Base-by-base conservation (phyloP, 2,888 invertebrate genomes). In the Nomada ferruginata region DNA sequence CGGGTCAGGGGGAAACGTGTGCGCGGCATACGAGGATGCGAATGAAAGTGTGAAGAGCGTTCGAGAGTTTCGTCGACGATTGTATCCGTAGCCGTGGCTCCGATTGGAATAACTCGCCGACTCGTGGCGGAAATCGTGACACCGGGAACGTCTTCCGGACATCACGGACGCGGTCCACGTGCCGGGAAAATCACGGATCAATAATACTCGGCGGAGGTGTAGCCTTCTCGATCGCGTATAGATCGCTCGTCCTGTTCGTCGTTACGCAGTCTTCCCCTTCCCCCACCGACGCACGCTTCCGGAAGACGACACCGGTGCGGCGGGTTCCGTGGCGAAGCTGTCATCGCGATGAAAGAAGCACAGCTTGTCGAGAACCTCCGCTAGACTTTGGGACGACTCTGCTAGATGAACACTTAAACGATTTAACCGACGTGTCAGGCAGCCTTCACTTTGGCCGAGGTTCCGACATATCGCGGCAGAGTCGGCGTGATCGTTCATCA, bases 381-480 rank as follows among this genome's bases (percentile, higher is more conserved):
- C 93, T 93, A 93, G 93, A 93, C 92, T 88, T 88, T 85, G 87
- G 89, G 89, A 85, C 84, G 59, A 84, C 57, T 84, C 80, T 82
- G 83, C 70, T 79, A 59, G 76, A 84, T 70, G 36, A 72, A 76
- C 70, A 76, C 64, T 77, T 76, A 79, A 79, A 53, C 65, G 60
- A 78, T 64, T 73, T 61, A 42, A 71, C 57, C 70, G 69, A 71
- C 53, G 69, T 66, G 71, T 72, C 72, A 76, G 80, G 85, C 82
- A 87, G 85, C 89, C 92, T 90, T 91, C 87, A 92, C 93, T 93
- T 93, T 93, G 92, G 93, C 93, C 91, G 93, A 91, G 93, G 93
- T 93, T 93, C 92, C 90, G 92, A 89, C 91, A 90, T 85, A 76
- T 84, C 82, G 79, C 82, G 71, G 64, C 76, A 68, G 64, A 42